Conservation (phyloP, 2,797 vertebrate genomes). For the Vireo griseus region DNA sequence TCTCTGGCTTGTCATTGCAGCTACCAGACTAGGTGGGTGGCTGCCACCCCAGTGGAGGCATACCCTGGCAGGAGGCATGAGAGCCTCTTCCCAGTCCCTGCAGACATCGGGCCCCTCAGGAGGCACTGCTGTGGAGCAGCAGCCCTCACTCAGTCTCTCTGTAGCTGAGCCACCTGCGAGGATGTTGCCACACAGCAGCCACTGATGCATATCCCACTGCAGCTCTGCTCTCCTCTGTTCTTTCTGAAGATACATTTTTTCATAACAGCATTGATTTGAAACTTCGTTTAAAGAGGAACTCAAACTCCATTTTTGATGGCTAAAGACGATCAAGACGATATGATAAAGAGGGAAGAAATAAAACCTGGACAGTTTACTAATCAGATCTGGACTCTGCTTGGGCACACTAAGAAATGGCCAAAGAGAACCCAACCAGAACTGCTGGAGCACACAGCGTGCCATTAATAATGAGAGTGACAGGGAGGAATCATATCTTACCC, state of each 20-base stretch:
- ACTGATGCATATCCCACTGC: accelerated
- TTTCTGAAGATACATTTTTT: neutral
- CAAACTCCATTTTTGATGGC: neutral
- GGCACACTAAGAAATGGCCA: neutral
- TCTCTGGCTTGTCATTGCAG: neutral
- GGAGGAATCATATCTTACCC: neutral
- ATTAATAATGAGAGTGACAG: neutral
- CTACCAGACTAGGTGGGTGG: neutral
- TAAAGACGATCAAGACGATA: neutral
- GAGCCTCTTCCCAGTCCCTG: accelerated
- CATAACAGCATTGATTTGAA: neutral
- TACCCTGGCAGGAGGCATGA: neutral
- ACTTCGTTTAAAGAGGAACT: neutral
- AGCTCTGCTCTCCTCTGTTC: neutral
- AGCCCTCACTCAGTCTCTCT: accelerated
- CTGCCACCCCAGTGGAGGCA: accelerated
- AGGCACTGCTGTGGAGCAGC: neutral
- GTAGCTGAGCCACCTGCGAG: accelerated
- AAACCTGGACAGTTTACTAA: neutral
- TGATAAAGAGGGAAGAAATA: neutral
- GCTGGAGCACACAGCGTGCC: neutral
- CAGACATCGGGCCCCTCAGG: accelerated
- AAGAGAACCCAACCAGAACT: neutral
- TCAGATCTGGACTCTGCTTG: neutral
- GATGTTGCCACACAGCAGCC: neutral